Percentiles rank a stretch among this genome's conserved stretches.
Evolutionary conservation across 2,113 vertebrate genomes (phyloP).

Genomic region (Sebastes fasciatus): DNA sequence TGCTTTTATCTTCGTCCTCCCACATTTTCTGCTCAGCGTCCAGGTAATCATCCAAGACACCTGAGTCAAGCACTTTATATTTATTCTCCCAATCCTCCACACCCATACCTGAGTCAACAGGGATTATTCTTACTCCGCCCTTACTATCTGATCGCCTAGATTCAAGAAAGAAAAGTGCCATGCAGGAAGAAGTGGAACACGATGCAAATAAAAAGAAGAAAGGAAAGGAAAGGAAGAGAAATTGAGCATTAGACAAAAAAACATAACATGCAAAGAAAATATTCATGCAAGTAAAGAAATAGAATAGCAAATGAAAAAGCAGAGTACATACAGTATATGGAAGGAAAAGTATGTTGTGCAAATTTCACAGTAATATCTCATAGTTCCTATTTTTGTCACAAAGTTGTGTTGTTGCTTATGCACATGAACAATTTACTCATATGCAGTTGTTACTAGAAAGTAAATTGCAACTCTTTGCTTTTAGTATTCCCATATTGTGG

Average conservation of each 20-base stretch:
- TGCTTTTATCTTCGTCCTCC: conserved; percentile 84
- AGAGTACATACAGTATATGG: neutral
- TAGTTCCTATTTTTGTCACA: neutral
- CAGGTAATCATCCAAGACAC: conserved; percentile 89
- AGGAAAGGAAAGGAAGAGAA: conserved; percentile 64
- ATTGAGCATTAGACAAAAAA: conserved; percentile 48
- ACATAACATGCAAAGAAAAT: conserved; percentile 31
- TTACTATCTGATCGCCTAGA: conserved; percentile 82
- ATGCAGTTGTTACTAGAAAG: neutral
- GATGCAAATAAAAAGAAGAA: conserved; percentile 67
- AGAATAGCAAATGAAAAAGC: conserved; percentile 11
- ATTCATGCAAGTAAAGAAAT: conserved; percentile 19
- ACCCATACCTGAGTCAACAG: conserved; percentile 88
- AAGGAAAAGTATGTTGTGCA: neutral
- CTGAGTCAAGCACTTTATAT: conserved; percentile 86
- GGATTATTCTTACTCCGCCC: conserved; percentile 88
- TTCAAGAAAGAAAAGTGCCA: conserved; percentile 68
- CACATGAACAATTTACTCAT: neutral
- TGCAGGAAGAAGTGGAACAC: conserved; percentile 65
- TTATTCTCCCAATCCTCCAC: conserved; percentile 89
- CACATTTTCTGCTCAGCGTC: conserved; percentile 86
- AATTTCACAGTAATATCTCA: too few relatives aligned
- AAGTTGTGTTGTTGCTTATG: neutral
- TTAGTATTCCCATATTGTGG: neutral
- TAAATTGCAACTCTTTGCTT: neutral